Evolutionary conservation across 2,888 invertebrate genomes (phyloP).

Genomic region (Stratiomys singularior): DNA sequence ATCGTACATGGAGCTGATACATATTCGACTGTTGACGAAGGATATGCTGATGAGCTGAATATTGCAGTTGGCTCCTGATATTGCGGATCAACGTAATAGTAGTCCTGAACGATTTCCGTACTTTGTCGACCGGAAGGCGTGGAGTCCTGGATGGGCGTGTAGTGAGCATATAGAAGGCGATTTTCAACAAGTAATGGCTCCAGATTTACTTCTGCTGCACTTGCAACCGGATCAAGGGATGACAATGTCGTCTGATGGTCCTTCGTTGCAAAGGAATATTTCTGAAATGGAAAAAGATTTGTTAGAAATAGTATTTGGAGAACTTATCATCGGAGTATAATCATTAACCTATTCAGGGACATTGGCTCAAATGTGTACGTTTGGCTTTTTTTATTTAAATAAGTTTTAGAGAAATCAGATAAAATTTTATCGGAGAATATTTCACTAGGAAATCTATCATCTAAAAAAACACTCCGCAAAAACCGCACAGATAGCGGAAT

Average conservation of each 20-base stretch:
- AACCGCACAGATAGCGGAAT: no score
- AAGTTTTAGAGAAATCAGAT: no score
- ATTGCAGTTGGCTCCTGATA: slow-evolving; percentile 31
- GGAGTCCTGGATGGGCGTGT: slow-evolving; percentile 30
- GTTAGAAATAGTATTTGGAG: no score
- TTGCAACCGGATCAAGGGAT: slow-evolving; percentile 19
- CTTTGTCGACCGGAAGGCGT: slow-evolving; percentile 18
- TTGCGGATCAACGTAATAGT: slow-evolving; percentile 42
- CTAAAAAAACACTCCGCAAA: no score
- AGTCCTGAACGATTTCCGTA: slow-evolving; percentile 39
- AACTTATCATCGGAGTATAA: no score
- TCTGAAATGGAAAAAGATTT: slow-evolving; percentile 38
- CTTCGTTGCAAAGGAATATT: slow-evolving; percentile 48
- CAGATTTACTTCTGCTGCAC: slow-evolving; percentile 50
- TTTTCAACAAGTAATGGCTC: slow-evolving; percentile 51
- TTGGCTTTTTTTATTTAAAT: no score
- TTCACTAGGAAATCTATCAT: no score
- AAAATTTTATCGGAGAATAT: no score
- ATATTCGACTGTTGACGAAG: slow-evolving; percentile 36
- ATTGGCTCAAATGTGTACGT: no score
- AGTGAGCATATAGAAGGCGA: slow-evolving; percentile 49
- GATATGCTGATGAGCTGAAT: slow-evolving; percentile 45
- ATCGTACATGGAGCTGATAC: slow-evolving; percentile 50
- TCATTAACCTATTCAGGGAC: no score
- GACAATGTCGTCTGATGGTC: slow-evolving; percentile 42